Evolutionary conservation across 2,797 vertebrate species (phyloP), one percentile per base, ranked within the genome.

Genomic region (Danio choprae): DNA sequence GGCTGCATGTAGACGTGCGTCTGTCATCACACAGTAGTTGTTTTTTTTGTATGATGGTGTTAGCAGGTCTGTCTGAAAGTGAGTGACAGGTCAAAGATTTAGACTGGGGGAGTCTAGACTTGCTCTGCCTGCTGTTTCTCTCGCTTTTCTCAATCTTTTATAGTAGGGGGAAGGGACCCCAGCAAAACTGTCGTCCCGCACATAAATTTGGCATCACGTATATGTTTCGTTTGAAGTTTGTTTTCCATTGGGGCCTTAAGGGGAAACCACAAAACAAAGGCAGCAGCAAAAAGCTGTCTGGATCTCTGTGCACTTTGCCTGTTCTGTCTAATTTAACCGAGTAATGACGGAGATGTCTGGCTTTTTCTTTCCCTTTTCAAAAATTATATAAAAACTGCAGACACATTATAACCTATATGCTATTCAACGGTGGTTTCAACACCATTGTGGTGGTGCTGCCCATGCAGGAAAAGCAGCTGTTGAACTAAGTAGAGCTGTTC

Each of bases 101-200:
- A 83, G 63, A 81, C 75, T 74, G 18, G 44, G 79, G 84, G 81
- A 89, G 92, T 93, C 90, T 94, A 93, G 92, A 91, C 92, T 88
- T 88, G 90, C 87, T 89, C 84, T 86, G 90, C 90, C 87, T 85
- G 87, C 88, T 88, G 87, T 88, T 88, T 59, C 20, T 46, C 20
- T 46, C 43, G 1, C 71, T 29, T 60, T n/a, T 73, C 15, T 60
- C 15, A n/a, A n/a, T 60, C 41, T 73, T 87, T 85, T 83, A 80
- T 80, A 7, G 40, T 29, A 38, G 74, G 59, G 76, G 82, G 88
- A 85, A 41, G 88, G 87, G 87, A 56, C 7, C 4, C 16, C 56
- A 53, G 20, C 53, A 70, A 48, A 75, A 55, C n/a, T 22, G 41
- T 43, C 48, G 4, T 70, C 64, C 70, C 65, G 58, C 74, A 75